These are phyloP conservation scores for Pyrgilauda ruficollis DNA, from an alignment of 2,113 vertebrate genomes.

Conservation along the genomic window DNA sequence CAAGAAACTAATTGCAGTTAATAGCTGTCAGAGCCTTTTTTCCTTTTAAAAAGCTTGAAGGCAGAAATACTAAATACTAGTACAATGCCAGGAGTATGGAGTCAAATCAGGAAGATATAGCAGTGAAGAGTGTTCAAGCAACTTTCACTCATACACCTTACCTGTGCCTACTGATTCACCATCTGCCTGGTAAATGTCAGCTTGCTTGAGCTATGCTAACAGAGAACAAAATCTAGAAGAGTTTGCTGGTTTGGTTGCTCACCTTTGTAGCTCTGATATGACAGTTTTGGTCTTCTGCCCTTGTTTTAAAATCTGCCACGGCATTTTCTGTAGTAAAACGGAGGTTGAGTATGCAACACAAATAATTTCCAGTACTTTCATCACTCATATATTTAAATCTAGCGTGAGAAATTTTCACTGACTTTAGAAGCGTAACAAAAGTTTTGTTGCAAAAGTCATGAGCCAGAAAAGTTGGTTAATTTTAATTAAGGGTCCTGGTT, in stretches of 20 bases:
- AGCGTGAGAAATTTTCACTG: background rate
- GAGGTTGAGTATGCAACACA: background rate
- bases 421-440: background rate
- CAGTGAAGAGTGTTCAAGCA: background rate
- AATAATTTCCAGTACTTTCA: background rate
- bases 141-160: background rate
- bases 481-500: background rate
- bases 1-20: background rate
- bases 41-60: background rate
- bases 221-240: background rate
- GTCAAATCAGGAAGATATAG: background rate
- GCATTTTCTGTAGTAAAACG: background rate
- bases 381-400: background rate
- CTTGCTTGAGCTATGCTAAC: background rate
- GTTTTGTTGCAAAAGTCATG: background rate
- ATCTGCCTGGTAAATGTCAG: background rate
- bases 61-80: background rate
- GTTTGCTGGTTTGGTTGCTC: background rate
- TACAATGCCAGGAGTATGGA: background rate
- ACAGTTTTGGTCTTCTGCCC: background rate
- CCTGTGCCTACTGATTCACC: background rate
- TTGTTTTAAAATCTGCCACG: background rate
- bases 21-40: background rate
- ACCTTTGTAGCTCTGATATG: background rate
- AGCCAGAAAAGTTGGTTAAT: background rate